Evolutionary conservation across 2,797 vertebrate species (phyloP).

Genomic region (Falco rusticolus): DNA sequence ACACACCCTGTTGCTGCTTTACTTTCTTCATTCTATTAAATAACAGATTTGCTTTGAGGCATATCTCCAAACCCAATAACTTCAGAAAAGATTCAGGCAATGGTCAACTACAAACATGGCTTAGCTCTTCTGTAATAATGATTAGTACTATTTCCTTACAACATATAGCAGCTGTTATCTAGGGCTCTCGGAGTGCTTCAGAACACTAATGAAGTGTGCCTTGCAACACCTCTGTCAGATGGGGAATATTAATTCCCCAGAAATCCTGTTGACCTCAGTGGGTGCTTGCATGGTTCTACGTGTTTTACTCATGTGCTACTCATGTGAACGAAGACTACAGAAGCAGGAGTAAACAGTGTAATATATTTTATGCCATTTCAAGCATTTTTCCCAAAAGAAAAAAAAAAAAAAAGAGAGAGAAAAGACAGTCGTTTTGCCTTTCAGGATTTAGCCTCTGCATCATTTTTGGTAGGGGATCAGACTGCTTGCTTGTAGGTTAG

Average conservation of each 20-base stretch:
- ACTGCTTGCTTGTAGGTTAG: not conserved
- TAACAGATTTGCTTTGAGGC: conserved; percentile 22
- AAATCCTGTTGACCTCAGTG: not conserved
- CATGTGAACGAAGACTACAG: not conserved
- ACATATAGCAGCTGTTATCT: conserved; percentile 41
- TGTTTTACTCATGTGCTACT: not conserved
- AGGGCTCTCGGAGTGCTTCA: not conserved
- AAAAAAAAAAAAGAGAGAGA: not conserved
- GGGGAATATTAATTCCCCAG: conserved; percentile 7
- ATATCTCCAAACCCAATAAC: not conserved
- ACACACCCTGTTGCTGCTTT: not conserved
- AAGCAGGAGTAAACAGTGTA: not conserved
- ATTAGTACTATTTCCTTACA: conserved; percentile 33
- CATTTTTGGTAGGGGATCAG: not conserved
- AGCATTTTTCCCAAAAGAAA: not conserved
- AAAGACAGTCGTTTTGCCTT: not conserved
- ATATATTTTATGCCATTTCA: not conserved
- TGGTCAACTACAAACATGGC: conserved; percentile 6
- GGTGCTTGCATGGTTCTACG: not conserved
- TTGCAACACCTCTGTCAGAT: not conserved
- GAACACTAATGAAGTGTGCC: conserved; percentile 15
- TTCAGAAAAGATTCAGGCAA: conserved; percentile 1
- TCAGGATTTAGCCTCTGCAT: not conserved
- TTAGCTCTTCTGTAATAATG: conserved; percentile 26
- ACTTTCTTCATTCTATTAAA: conserved; percentile 32